Percentiles rank a stretch among this genome's conserved stretches.
Evolutionary conservation across 2,113 vertebrate genomes (phyloP).

Genomic region (Typhlomys cinereus): DNA sequence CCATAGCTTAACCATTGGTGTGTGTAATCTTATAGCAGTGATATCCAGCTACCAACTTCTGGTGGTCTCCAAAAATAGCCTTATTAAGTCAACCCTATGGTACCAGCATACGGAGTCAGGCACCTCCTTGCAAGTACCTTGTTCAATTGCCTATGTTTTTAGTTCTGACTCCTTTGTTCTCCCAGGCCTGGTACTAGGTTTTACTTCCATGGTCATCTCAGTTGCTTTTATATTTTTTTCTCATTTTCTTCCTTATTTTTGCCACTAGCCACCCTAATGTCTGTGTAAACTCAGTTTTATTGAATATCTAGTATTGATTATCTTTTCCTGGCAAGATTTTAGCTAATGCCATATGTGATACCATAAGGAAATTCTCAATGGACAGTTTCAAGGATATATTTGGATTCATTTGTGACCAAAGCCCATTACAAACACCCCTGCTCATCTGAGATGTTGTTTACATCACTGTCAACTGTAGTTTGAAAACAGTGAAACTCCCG

Average conservation of each 20-base stretch:
- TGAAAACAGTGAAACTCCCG: background rate
- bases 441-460: background rate
- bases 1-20: background rate
- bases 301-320: background rate
- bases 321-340: background rate
- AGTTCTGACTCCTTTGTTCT: background rate
- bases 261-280: background rate
- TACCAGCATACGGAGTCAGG: too few relatives aligned
- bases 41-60: background rate
- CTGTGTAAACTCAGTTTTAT: background rate
- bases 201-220: background rate
- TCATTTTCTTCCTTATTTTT: background rate
- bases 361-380: background rate
- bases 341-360: background rate
- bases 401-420: background rate
- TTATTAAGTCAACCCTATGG: background rate
- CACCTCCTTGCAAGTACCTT: background rate
- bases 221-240: background rate
- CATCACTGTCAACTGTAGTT: too few relatives aligned
- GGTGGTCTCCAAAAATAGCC: background rate
- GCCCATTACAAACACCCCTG: fast-evolving
- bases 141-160: background rate
- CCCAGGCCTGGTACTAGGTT: background rate
- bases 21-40: background rate
- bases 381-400: background rate